Evolutionary conservation across 2,797 vertebrate genomes (phyloP).

Genomic region (Remorina albescens): DNA sequence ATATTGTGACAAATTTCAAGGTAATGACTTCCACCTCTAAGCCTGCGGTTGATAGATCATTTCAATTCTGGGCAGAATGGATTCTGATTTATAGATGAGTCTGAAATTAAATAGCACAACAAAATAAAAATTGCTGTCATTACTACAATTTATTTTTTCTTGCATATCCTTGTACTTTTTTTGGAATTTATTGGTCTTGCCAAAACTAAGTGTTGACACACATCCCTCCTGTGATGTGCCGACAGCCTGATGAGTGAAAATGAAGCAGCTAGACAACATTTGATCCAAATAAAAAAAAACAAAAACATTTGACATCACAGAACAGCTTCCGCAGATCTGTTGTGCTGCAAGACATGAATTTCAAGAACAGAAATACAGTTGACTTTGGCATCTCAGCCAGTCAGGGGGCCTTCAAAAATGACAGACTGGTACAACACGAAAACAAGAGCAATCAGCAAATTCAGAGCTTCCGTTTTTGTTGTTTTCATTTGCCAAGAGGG

Average conservation of each 20-base stretch:
- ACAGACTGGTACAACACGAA: not conserved
- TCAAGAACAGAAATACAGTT: not conserved
- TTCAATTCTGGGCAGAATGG: no score
- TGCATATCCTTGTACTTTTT: not conserved
- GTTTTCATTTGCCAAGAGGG: conserved; percentile 8
- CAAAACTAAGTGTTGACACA: not conserved
- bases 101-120: no score
- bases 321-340: not conserved
- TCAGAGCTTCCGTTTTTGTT: no score
- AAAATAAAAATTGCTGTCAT: no score
- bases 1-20: no score
- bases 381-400: not conserved
- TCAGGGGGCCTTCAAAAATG: not conserved
- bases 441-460: not conserved
- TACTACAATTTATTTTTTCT: not conserved
- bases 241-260: conserved; percentile 5
- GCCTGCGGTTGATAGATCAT: no score
- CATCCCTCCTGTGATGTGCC: not conserved
- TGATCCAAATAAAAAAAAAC: no score
- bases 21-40: no score
- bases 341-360: not conserved
- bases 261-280: not conserved
- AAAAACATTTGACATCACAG: not conserved
- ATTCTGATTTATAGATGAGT: no score
- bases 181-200: not conserved